Evolutionary conservation across 2,797 vertebrate species (phyloP).

Genomic region (Numenius phaeopus): DNA sequence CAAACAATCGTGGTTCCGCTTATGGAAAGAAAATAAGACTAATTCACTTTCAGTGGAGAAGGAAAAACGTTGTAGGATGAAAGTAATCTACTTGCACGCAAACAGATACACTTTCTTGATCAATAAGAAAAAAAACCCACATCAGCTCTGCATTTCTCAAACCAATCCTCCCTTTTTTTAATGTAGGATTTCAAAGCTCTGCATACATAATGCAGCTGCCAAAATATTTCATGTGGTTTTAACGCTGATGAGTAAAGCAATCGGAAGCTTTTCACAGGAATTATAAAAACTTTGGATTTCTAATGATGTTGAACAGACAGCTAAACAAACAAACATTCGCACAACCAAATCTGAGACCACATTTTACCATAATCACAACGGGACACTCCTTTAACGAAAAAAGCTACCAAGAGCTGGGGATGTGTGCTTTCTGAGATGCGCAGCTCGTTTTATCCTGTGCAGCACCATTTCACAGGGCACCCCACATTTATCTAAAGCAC

Average conservation of each 20-base stretch:
- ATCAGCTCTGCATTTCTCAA: slow-evolving; percentile 13
- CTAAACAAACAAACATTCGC: background rate
- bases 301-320: background rate
- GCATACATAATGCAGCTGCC: slow-evolving; percentile 4
- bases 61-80: background rate
- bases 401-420: background rate
- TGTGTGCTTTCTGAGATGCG: background rate
- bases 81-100: slow-evolving; percentile 4
- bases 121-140: background rate
- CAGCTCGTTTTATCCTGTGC: slow-evolving; percentile 13
- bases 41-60: background rate
- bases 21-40: background rate
- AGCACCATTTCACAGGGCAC: slow-evolving; percentile 50
- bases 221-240: slow-evolving; percentile 34
- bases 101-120: slow-evolving; percentile 44
- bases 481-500: slow-evolving; percentile 46
- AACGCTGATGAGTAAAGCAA: background rate
- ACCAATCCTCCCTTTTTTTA: background rate
- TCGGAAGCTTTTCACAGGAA: slow-evolving; percentile 24
- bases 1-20: background rate
- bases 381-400: background rate
- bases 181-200: slow-evolving; percentile 8
- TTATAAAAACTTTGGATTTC: slow-evolving; percentile 22
- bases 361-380: slow-evolving; percentile 22
- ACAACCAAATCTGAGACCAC: background rate